Base-by-base conservation (phyloP, 2,888 invertebrate species). In the Notodonta dromedarius region DNA sequence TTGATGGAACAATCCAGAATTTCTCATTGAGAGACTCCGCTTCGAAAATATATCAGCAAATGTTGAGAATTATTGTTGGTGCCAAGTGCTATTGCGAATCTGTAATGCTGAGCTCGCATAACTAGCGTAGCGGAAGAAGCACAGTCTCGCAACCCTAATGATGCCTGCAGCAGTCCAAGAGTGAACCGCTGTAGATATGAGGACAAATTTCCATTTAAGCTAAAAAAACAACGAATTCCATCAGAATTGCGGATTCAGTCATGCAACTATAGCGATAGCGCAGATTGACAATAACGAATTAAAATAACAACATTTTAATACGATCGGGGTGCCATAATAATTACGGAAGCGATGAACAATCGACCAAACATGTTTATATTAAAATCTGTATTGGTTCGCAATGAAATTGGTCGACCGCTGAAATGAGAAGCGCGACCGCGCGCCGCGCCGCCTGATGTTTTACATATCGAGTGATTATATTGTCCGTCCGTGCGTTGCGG, bases 391-490 rank as follows among this genome's bases (percentile, higher is more conserved):
- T 88, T 84, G 86, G 85, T 86, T 84, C 73, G 70, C 84, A 86
- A 84, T 87, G 84, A 86, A 87, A 72, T 84, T 77, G 85, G 83
- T 80, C 66, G 67, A 79, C 85, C 86, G 71, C 81, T 74, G 82
- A 84, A 87, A 88, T 83, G 88, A 84, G 85, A 79, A 75, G 71
- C 67, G 67, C 66, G 65, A 69, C 69, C 73, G 60, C 78, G 66
- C 76, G 68, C 71, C 78, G 66, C 76, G 68, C 71, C 74, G 66
- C 60, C 79, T 69, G 66, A 75, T 77, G 74, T 80, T 87, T 86
- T 86, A 84, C 84, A 87, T 88, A 85, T 85, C 81, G 83, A 80
- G 71, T 85, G 84, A 88, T 90, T 88, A 86, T 88, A 87, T 87
- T 85, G 86, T 83, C 73, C 82, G 71, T 65, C 74, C 74, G 71